A percentile compares a stretch with the other conserved stretches of the same genome.
phyloP scores from a whole-genome alignment of 2,888 invertebrate species.

The Trachelus stipa region DNA sequence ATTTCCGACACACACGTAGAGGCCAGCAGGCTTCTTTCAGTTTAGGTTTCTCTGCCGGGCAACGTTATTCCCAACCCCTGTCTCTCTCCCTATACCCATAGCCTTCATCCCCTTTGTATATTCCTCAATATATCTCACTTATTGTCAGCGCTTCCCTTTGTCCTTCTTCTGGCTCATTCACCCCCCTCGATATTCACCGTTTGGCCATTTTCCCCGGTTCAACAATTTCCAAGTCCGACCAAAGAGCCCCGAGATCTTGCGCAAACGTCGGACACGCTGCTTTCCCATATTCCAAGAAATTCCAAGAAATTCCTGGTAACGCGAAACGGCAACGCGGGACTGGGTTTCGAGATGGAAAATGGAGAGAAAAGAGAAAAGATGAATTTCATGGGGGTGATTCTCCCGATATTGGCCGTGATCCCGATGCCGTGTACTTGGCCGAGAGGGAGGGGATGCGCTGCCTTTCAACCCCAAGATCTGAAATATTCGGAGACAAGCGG shows the following conservation, averaged over 20 bases:
- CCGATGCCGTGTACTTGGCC: background rate
- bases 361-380: background rate
- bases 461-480: constrained; percentile 13
- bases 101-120: background rate
- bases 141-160: background rate
- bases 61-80: background rate
- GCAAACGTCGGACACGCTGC: background rate
- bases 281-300: background rate
- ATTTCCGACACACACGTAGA: constrained; percentile 10
- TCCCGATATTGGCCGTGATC: background rate
- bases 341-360: background rate
- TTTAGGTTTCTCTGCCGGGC: background rate
- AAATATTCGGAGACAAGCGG: constrained; percentile 38
- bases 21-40: background rate
- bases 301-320: background rate
- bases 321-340: background rate
- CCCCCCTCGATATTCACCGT: background rate
- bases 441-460: background rate
- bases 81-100: background rate
- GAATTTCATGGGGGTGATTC: background rate
- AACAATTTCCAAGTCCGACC: background rate
- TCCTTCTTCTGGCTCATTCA: background rate
- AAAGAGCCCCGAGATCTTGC: background rate
- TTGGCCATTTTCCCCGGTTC: background rate
- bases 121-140: background rate